Percentiles rank a stretch among this genome's conserved stretches.
These are phyloP conservation scores for Delphinus delphis DNA, from an alignment of 2,113 vertebrate genomes.

Conservation along the genomic window DNA sequence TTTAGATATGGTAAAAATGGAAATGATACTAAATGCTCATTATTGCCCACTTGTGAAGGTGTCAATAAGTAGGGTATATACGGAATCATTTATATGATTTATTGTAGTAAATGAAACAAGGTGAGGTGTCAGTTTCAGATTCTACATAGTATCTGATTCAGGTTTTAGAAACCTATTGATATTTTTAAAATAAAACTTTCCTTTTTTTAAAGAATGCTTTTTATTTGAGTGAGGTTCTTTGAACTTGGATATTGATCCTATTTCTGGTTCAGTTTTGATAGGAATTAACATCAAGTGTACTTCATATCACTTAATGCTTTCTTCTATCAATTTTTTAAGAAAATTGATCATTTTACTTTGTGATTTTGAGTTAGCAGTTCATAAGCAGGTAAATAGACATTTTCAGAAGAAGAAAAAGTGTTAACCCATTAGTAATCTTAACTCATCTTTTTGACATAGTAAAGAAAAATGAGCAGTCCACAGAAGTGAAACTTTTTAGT, in stretches of 20 bases:
- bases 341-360: neutral
- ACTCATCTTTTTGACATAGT: neutral
- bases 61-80: neutral
- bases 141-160: neutral
- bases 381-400: neutral
- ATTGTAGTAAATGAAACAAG: neutral
- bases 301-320: neutral
- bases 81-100: neutral
- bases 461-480: neutral
- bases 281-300: neutral
- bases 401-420: neutral
- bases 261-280: neutral
- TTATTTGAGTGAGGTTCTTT: neutral
- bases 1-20: neutral
- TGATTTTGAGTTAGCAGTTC: conserved; percentile 16
- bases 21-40: neutral
- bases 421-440: neutral
- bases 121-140: neutral
- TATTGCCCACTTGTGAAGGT: neutral
- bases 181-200: neutral
- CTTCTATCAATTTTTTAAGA: neutral
- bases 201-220: neutral
- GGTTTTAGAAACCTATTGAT: conserved; percentile 12
- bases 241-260: neutral
- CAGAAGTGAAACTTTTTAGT: neutral